phyloP scores from a whole-genome alignment of 2,113 vertebrate species.

The Clupea harengus region DNA sequence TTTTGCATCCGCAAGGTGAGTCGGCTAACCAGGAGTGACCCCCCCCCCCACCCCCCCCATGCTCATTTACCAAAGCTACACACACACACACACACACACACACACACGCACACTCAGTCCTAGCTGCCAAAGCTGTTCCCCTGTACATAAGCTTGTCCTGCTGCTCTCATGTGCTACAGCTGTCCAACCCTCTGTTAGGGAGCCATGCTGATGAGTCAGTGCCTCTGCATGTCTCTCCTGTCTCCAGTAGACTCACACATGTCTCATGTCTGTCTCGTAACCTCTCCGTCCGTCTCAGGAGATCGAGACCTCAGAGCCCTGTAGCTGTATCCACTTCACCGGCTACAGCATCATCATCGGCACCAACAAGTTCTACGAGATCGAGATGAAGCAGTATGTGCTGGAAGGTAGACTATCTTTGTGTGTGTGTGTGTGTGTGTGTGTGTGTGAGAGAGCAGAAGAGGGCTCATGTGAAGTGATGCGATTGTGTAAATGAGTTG shows the following conservation, averaged over 20 bases:
- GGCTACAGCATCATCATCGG: slow-evolving; percentile 96
- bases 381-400: slow-evolving; percentile 98
- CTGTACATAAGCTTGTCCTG: background rate
- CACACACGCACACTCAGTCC: background rate
- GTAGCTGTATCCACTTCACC: slow-evolving; percentile 98
- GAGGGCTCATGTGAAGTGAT: background rate
- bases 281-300: slow-evolving; percentile 74
- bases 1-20: slow-evolving; percentile 96
- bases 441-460: background rate
- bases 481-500: background rate
- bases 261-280: background rate
- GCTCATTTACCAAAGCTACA: background rate
- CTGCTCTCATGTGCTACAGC: background rate
- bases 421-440: background rate
- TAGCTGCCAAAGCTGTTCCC: background rate
- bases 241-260: background rate
- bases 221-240: background rate
- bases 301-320: slow-evolving; percentile 97
- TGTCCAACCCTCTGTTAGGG: background rate
- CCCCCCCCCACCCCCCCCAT: background rate
- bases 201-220: background rate
- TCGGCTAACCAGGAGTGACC: background rate
- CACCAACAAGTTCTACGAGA: slow-evolving; percentile 98
- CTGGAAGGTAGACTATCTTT: slow-evolving; percentile 81
- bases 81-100: background rate